Conservation (phyloP, 53 echinoderm and acorn worm genomes). For the Holothuria scabra region DNA sequence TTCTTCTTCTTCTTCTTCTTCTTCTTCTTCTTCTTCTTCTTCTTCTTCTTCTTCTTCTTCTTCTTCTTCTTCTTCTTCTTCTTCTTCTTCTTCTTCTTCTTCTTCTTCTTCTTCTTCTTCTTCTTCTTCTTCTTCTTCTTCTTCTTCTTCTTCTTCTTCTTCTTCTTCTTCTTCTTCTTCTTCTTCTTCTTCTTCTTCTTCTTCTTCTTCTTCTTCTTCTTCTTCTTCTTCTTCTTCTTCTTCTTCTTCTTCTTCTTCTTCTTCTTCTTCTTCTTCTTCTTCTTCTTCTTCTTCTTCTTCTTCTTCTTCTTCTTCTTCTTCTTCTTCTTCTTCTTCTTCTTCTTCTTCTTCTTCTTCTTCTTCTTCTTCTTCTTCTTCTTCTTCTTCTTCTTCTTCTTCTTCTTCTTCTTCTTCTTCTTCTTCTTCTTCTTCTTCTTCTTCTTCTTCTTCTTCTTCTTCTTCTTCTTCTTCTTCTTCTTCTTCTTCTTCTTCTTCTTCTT, state of each 20-base stretch:
- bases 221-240: too few species aligned
- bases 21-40: constrained; percentile 12
- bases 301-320: neutral
- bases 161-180: constrained; percentile 12
- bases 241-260: too few species aligned
- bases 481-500: neutral
- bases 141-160: constrained; percentile 4
- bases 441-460: neutral
- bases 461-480: neutral
- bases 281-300: neutral
- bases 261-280: too few species aligned
- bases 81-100: constrained; percentile 4
- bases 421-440: neutral
- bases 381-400: neutral
- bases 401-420: neutral
- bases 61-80: constrained; percentile 12
- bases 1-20: constrained; percentile 4
- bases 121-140: constrained; percentile 12
- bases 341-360: neutral
- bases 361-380: neutral
- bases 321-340: neutral
- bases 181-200: constrained; percentile 12
- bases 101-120: constrained; percentile 12
- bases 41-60: constrained; percentile 4
- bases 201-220: constrained; percentile 8